Evolutionary conservation across 2,797 vertebrate genomes (phyloP).

Genomic region (Sarcophilus harrisii): DNA sequence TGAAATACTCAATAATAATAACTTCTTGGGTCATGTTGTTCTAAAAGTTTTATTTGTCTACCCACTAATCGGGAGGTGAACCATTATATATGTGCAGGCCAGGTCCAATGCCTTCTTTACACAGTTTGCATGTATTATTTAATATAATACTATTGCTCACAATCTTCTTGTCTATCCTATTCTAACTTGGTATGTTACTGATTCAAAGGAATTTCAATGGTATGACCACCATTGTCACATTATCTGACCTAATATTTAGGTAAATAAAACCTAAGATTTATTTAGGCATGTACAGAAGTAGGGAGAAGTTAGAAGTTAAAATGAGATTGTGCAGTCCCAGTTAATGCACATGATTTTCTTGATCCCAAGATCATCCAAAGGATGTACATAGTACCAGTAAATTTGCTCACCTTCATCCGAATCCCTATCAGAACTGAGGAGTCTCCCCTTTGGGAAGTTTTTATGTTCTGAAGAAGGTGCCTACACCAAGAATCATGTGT

Average conservation of each 20-base stretch:
- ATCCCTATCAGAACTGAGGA: neutral
- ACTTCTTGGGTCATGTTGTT: neutral
- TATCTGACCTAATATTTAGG: no score
- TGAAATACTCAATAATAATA: neutral
- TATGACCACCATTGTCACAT: neutral
- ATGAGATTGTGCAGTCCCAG: neutral
- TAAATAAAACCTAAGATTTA: no score
- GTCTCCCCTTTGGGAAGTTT: neutral
- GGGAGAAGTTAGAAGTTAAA: neutral
- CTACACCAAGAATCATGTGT: neutral
- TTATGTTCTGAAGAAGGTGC: neutral
- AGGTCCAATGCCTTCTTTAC: neutral
- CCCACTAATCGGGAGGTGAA: neutral
- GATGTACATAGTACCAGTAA: neutral
- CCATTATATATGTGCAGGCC: neutral
- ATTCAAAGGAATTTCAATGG: neutral
- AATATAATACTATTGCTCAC: neutral
- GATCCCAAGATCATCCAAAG: neutral
- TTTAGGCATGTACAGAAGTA: neutral
- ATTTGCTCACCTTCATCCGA: neutral
- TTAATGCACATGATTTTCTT: neutral
- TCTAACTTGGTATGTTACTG: neutral
- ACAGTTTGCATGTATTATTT: neutral
- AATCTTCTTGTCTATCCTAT: neutral
- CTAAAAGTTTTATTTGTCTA: neutral